Percentiles rank a stretch among this genome's conserved stretches.
Evolutionary conservation across 2,888 invertebrate species (phyloP).

Genomic region (Rotaria sp.): DNA sequence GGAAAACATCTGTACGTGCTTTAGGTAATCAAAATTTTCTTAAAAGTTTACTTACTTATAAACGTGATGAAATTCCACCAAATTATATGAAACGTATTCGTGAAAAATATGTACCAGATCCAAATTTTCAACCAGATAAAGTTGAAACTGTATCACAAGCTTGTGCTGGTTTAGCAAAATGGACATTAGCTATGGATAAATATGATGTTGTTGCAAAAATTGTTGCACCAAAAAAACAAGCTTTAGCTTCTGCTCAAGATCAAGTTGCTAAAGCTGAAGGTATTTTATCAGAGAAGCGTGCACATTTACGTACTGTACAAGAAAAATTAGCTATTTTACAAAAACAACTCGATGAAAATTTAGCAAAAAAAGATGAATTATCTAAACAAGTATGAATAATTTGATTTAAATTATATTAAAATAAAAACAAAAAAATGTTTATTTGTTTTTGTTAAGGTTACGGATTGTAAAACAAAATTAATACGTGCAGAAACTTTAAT

Average conservation of each 20-base stretch:
- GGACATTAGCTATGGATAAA: constrained; percentile 55
- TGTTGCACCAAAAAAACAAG: constrained; percentile 57
- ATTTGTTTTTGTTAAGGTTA: constrained; percentile 46
- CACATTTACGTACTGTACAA: constrained; percentile 55
- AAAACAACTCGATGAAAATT: constrained; percentile 54
- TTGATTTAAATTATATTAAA: background rate
- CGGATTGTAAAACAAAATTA: constrained; percentile 55
- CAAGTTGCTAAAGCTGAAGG: constrained; percentile 53
- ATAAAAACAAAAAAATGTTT: background rate
- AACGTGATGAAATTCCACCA: constrained; percentile 50
- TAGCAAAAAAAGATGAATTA: constrained; percentile 47
- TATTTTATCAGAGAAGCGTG: constrained; percentile 54
- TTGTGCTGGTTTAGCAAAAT: constrained; percentile 67
- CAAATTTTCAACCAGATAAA: constrained; percentile 83
- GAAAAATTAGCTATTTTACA: constrained; percentile 54
- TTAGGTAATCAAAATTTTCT: constrained; percentile 56
- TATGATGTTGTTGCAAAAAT: constrained; percentile 56
- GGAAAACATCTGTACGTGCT: constrained; percentile 55
- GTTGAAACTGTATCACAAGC: constrained; percentile 77
- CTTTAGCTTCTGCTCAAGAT: constrained; percentile 53
- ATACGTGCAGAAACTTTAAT: constrained; percentile 56
- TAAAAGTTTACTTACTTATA: constrained; percentile 51
- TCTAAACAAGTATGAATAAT: background rate
- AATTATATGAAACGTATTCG: constrained; percentile 53
- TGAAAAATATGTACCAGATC: constrained; percentile 62